These are phyloP conservation scores for Nomia melanderi DNA, from an alignment of 1,140 invertebrate genomes.

Conservation along the genomic window DNA sequence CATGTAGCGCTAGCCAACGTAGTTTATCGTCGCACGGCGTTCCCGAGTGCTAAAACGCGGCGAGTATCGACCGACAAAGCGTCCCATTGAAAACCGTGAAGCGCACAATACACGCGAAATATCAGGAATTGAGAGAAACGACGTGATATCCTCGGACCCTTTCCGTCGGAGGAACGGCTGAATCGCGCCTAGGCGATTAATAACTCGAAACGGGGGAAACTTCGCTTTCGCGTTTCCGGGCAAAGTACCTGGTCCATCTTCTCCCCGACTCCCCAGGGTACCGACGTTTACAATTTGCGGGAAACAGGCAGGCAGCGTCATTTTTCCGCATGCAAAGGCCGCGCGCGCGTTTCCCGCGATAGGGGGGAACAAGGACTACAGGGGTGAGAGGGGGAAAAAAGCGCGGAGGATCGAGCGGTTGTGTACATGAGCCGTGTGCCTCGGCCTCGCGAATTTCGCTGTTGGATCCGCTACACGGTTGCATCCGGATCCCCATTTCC, in stretches of 20 bases:
- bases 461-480: slow-evolving; percentile 44
- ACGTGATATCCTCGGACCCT: not conserved
- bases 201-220: slow-evolving; percentile 23
- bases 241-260: slow-evolving; percentile 24
- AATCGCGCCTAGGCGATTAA: slow-evolving; percentile 13
- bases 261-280: slow-evolving; percentile 7
- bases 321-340: slow-evolving; percentile 47
- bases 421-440: slow-evolving; percentile 32
- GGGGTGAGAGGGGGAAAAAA: slow-evolving; percentile 16
- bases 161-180: not conserved
- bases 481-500: slow-evolving; percentile 63
- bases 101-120: not conserved
- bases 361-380: slow-evolving; percentile 13
- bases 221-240: not conserved
- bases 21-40: not conserved
- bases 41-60: not conserved
- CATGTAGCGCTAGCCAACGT: not conserved
- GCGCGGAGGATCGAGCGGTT: slow-evolving; percentile 7
- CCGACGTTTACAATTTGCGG: slow-evolving; percentile 36
- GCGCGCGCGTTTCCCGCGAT: slow-evolving; percentile 5
- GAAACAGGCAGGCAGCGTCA: slow-evolving; percentile 21
- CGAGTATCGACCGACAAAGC: not conserved
- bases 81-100: not conserved
- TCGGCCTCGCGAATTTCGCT: slow-evolving; percentile 37
- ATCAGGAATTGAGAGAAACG: not conserved